A percentile compares a stretch with the other conserved stretches of the same genome.
Evolutionary conservation across 2,888 invertebrate genomes (phyloP).

Genomic region (Aphidoletes aphidimyza): DNA sequence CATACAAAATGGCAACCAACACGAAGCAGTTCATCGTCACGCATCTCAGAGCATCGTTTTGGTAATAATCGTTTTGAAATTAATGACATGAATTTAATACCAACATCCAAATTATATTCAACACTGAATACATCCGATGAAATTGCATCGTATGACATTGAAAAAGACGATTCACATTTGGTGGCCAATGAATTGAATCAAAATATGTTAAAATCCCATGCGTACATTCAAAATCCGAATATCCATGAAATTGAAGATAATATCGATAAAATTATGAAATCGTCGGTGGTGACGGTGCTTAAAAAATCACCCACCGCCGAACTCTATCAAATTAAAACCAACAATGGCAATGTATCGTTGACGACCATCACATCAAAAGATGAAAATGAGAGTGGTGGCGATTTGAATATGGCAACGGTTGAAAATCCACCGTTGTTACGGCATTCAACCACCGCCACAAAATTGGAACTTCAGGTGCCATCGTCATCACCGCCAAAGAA

Average conservation of each 20-base stretch:
- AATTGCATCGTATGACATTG: neutral
- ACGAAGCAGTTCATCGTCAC: constrained; percentile 39
- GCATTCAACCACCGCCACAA: constrained; percentile 56
- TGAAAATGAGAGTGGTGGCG: constrained; percentile 35
- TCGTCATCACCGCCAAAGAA: constrained; percentile 62
- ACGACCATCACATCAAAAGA: constrained; percentile 14
- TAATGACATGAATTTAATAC: constrained; percentile 64
- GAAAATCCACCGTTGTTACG: constrained; percentile 45
- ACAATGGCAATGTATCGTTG: constrained; percentile 53
- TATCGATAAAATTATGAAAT: constrained; percentile 64
- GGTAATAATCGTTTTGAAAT: constrained; percentile 61
- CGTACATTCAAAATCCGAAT: constrained; percentile 57
- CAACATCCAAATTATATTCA: constrained; percentile 28
- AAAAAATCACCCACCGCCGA: constrained; percentile 61
- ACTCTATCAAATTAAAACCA: constrained; percentile 56
- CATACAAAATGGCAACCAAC: neutral
- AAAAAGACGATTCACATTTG: neutral
- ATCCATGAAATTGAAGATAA: constrained; percentile 64
- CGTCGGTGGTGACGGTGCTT: constrained; percentile 64
- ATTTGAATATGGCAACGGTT: constrained; percentile 53
- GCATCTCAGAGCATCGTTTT: neutral
- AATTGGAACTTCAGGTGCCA: constrained; percentile 53
- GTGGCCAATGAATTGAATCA: neutral
- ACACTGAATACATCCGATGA: constrained; percentile 23
- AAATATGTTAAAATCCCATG: too few species aligned